A percentile compares a stretch with the other conserved stretches of the same genome.
These are phyloP conservation scores for Geococcyx californianus DNA, from an alignment of 2,113 vertebrate species.

Conservation along the genomic window DNA sequence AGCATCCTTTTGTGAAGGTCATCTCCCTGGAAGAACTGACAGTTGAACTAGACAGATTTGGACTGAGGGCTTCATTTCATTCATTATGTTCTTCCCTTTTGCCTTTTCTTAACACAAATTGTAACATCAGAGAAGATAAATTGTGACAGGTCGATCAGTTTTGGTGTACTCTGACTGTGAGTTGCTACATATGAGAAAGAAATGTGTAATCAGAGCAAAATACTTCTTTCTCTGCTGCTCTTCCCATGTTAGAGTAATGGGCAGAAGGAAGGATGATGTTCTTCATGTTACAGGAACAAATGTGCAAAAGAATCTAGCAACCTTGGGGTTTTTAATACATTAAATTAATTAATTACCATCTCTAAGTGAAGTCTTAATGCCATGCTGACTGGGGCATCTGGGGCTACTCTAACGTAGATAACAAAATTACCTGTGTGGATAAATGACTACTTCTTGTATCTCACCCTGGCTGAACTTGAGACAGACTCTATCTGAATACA, in stretches of 20 bases:
- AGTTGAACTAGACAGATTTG: background rate
- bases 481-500: background rate
- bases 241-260: background rate
- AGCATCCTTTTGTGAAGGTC: background rate
- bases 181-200: background rate
- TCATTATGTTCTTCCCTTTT: background rate
- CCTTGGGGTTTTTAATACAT: background rate
- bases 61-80: background rate
- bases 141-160: background rate
- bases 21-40: background rate
- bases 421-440: background rate
- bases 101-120: background rate
- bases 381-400: background rate
- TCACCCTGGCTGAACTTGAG: background rate
- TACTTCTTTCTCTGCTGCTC: background rate
- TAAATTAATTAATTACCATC: background rate
- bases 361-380: background rate
- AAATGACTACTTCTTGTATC: background rate
- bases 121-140: background rate
- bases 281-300: background rate
- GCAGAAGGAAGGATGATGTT: background rate
- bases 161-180: background rate
- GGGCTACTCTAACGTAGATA: background rate
- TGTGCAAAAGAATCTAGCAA: background rate
- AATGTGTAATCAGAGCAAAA: background rate